Evolutionary conservation across 1,140 invertebrate species (phyloP), one percentile per base, ranked within the genome.

Genomic region (Batillaria attramentaria): DNA sequence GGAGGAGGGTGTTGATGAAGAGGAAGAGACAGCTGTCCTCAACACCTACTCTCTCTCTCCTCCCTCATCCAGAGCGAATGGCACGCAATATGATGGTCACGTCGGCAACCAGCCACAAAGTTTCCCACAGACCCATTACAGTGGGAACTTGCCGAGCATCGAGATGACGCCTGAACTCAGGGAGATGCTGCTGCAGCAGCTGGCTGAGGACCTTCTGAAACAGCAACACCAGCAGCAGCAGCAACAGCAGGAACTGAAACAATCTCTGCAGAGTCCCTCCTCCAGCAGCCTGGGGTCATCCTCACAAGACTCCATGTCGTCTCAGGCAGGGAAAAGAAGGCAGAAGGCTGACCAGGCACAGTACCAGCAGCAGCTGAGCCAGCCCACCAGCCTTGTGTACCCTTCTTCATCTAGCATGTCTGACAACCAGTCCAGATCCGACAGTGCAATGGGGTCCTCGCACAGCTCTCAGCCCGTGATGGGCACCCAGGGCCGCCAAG

Each of bases 111-210:
- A 37, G 37, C 16, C 16, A 35, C 31, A 41, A 37, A 75, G 33
- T 37, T 42, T 70, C 37, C 57, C 73, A 20, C 54, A 33, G 20
- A 42, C 24, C 24, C 31, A 18, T 28, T 28, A 37, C 54, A n/a
- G 33, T 18, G 50, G 37, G 16, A 31, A 42, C 4, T 57, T 62
- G n/a, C 50, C 20, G 2, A 31, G 33, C 13, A 16, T 75, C 3
- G 31, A 6, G 20, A 57, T 75, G 31, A 75, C 37, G 20, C 57
- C 54, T 3, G 54, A 75, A 4, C 41, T 62, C 39, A 33, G 33
- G 10, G 73, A 62, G 54, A 39, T 75, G 73, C 16, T 75, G 16
- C 10, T 75, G 33, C 73, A 42, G 18, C 54, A 75, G 37, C 54
- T 41, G 1, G 3, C 62, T 18, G 20, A 20, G 20, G 54, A 75